These are phyloP conservation scores for Octomys mimax DNA, from an alignment of 2,797 vertebrate species.

Conservation along the genomic window DNA sequence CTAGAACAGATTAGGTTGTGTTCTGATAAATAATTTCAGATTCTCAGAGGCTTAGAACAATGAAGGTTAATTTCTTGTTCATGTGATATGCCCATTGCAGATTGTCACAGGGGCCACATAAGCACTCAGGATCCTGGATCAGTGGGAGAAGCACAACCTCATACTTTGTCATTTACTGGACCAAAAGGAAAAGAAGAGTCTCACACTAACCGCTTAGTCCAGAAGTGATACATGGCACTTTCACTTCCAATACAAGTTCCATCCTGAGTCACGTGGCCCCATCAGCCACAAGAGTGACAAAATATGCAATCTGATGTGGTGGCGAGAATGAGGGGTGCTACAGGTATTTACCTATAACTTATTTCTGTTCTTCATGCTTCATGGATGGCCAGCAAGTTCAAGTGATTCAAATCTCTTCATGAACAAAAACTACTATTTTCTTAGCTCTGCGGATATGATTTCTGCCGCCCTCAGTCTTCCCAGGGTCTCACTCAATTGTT, in stretches of 20 bases:
- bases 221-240: not conserved
- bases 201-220: not conserved
- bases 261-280: not conserved
- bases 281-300: not conserved
- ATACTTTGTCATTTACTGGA: not conserved
- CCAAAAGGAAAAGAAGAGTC: not conserved
- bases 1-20: not conserved
- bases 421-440: not conserved
- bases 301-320: not conserved
- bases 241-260: not conserved
- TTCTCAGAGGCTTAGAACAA: conserved; percentile 2
- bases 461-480: not conserved
- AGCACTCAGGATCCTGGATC: not conserved
- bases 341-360: not conserved
- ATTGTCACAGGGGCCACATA: not conserved
- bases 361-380: not conserved
- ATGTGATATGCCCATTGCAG: no score
- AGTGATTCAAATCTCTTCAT: not conserved
- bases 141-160: not conserved
- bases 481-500: not conserved
- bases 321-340: not conserved
- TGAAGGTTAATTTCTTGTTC: not conserved
- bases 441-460: not conserved
- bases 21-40: not conserved
- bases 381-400: not conserved